phyloP scores from a whole-genome alignment of 2,113 vertebrate species.

The Platycercus adscitus region DNA sequence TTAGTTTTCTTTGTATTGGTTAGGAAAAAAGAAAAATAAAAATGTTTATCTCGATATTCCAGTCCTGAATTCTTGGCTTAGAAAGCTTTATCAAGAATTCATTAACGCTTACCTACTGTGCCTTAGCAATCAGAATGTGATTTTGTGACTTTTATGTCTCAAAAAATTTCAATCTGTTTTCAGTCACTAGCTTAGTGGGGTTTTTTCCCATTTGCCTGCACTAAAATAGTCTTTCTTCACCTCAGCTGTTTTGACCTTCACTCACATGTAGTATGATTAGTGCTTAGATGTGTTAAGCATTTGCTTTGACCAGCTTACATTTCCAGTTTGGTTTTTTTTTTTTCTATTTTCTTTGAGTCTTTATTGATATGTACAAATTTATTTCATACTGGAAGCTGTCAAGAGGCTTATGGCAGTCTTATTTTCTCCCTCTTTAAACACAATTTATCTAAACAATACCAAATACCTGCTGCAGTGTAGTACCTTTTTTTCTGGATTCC shows the following conservation, averaged over 20 bases:
- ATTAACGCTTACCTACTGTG: slow-evolving; percentile 55
- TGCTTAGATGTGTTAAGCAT: slow-evolving; percentile 12
- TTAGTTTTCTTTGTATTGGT: background rate
- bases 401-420: slow-evolving; percentile 62
- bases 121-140: slow-evolving; percentile 31
- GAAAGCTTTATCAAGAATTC: slow-evolving; percentile 43
- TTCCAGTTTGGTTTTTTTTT: background rate
- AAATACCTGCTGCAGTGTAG: slow-evolving; percentile 23
- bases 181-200: slow-evolving; percentile 14
- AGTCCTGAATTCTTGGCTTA: background rate
- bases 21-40: background rate
- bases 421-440: slow-evolving; percentile 10
- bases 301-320: slow-evolving; percentile 60
- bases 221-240: slow-evolving; percentile 34
- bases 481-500: slow-evolving; percentile 8
- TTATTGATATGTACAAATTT: slow-evolving; percentile 56
- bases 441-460: slow-evolving; percentile 52
- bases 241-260: slow-evolving; percentile 23
- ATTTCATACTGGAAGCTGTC: slow-evolving; percentile 23
- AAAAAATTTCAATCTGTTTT: slow-evolving; percentile 52
- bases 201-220: background rate
- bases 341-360: slow-evolving; percentile 7
- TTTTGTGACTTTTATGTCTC: slow-evolving; percentile 59
- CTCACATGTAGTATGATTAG: slow-evolving; percentile 30
- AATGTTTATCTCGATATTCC: background rate